These are phyloP conservation scores for Diphyllodes magnificus DNA, from an alignment of 2,113 vertebrate species.

Conservation along the genomic window DNA sequence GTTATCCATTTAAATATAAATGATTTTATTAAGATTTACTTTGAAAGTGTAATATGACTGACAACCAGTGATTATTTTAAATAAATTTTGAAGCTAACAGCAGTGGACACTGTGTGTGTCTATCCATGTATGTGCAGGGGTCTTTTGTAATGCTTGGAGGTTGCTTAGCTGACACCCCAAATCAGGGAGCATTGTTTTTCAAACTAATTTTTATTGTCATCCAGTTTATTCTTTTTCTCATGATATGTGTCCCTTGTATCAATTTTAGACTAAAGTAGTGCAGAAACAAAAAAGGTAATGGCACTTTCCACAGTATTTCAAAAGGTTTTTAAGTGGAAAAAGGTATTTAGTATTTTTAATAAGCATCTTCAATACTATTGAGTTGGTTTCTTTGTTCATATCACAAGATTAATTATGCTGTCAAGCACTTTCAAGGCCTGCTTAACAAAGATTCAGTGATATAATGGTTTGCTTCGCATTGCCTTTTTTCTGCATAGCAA, in stretches of 20 bases:
- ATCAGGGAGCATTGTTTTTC: slow-evolving; percentile 39
- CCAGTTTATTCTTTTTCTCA: slow-evolving; percentile 78
- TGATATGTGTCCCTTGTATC: slow-evolving; percentile 72
- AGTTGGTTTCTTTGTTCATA: slow-evolving; percentile 99
- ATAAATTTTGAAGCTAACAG: not conserved
- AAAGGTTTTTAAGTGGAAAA: slow-evolving; percentile 86
- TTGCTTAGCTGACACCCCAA: slow-evolving; percentile 30
- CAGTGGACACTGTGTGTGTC: not conserved
- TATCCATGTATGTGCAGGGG: not conserved
- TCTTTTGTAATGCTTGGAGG: not conserved
- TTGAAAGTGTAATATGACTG: not conserved
- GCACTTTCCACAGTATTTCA: slow-evolving; percentile 81
- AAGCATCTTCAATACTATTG: slow-evolving; percentile 99
- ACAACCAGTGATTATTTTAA: slow-evolving; percentile 30
- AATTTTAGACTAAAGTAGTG: slow-evolving; percentile 78
- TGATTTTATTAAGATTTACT: slow-evolving; percentile 18
- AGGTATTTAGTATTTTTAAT: slow-evolving; percentile 99
- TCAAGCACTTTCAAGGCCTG: slow-evolving; percentile 98
- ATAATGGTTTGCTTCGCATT: slow-evolving; percentile 93
- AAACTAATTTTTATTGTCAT: slow-evolving; percentile 79
- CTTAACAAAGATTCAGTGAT: slow-evolving; percentile 99
- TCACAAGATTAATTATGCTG: slow-evolving; percentile 99
- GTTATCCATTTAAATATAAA: not conserved
- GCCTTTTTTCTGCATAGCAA: slow-evolving; percentile 90
- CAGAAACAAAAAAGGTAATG: slow-evolving; percentile 82